Percentiles rank a stretch among this genome's conserved stretches.
phyloP scores from a whole-genome alignment of 1,140 invertebrate species.

The Planococcus citri region DNA sequence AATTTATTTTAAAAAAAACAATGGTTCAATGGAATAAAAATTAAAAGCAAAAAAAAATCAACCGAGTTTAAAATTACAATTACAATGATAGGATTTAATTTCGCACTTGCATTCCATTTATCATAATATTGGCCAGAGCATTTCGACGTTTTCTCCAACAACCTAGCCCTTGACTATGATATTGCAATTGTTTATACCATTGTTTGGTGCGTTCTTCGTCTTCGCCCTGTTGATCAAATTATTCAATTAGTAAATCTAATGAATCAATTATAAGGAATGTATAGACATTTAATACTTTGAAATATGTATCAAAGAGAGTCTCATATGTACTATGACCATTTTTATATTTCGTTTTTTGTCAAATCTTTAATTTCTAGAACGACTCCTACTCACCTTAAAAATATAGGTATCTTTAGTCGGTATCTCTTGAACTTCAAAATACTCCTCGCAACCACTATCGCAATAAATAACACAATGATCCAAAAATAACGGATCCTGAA shows the following conservation, averaged over 20 bases:
- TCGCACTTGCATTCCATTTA: constrained; percentile 59
- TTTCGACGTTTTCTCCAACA: constrained; percentile 80
- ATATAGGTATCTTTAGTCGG: constrained; percentile 85
- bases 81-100: too few species aligned
- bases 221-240: constrained; percentile 62
- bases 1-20: too few species aligned
- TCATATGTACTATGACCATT: too few species aligned
- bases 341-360: too few species aligned
- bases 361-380: too few species aligned
- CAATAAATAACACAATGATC: constrained; percentile 80
- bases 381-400: constrained; percentile 72
- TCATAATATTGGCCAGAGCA: constrained; percentile 91
- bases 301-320: neutral
- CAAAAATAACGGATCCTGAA: constrained; percentile 70
- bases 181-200: constrained; percentile 81
- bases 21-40: too few species aligned
- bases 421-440: constrained; percentile 90
- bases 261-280: neutral
- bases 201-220: constrained; percentile 66
- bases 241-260: neutral
- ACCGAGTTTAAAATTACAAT: too few species aligned
- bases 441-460: constrained; percentile 78
- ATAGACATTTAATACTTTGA: neutral
- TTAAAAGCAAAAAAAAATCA: too few species aligned
- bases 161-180: constrained; percentile 78